Evolutionary conservation across 2,113 vertebrate genomes (phyloP), one percentile per base, ranked within the genome.

Genomic region (Odontophorus gujanensis): DNA sequence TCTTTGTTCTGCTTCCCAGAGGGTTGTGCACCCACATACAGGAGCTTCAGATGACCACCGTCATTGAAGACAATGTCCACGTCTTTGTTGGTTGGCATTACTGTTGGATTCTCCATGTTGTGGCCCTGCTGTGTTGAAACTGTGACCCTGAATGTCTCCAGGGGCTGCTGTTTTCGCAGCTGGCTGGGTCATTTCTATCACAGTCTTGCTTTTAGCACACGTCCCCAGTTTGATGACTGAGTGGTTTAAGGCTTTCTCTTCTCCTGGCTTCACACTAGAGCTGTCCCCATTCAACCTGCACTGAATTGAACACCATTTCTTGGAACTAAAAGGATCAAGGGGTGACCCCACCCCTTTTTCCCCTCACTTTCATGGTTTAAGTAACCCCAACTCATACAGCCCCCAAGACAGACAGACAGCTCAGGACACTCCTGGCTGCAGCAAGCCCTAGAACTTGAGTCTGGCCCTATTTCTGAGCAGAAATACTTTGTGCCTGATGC

Each of bases 31-130:
- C 98, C 3, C 93, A 96, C 40, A 98, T 98, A 48, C 99, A 99
- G 89, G 99, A 99, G 88, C 98, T 97, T 47, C 99, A 99, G 93
- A 99, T 99, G 99, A 99, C 97, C 32, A 98, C 98, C 0, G 98
- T 98, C 77, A 92, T 98, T 69, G 97, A 98, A n/a, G 98, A 99
- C n/a, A 99, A 99, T 0, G 85, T 99, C 51, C 99, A 98, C 0
- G 98, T 99, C 85, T 99, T 99, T 96, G 97, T 97, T 96, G 99
- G 99, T 99, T 81, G 72, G 96, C 24, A 65, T 32, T 69, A 20
- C 5, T 57, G 11, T 67, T 51, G 30, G 6, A 28, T 22, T 59
- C 48, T 45, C n/a, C 8, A 4, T 3, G 85, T 83, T 38, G 25
- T 20, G 30, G 21, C 32, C 24, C 5, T 89, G 15, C 15, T 79